Evolutionary conservation across 2,888 invertebrate species (phyloP).

Genomic region (Copidosoma aretas): DNA sequence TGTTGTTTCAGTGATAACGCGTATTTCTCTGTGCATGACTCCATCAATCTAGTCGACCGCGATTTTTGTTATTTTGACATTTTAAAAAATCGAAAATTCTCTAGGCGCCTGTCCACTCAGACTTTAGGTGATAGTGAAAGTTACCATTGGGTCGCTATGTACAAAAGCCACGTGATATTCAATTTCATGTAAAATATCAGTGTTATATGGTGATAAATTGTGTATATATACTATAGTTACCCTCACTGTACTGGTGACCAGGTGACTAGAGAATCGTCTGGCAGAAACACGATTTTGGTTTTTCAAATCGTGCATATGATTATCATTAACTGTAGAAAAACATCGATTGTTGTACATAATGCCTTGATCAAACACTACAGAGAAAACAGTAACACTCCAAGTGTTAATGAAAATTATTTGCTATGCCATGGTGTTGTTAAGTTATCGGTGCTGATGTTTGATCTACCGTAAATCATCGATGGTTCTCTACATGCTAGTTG

Average conservation of each 20-base stretch:
- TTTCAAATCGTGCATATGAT: neutral
- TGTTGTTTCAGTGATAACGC: neutral
- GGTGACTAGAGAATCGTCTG: constrained; percentile 34
- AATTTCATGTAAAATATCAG: neutral
- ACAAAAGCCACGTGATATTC: neutral
- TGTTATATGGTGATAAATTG: neutral
- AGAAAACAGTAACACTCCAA: neutral
- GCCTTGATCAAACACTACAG: neutral
- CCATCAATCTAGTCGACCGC: constrained; percentile 27
- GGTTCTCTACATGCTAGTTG: neutral
- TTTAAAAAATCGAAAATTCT: constrained; percentile 29
- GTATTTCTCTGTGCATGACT: constrained; percentile 34
- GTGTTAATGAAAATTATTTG: neutral
- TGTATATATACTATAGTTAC: constrained; percentile 31
- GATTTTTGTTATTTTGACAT: constrained; percentile 19
- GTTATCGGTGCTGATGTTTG: neutral
- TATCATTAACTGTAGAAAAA: neutral
- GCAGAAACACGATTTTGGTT: neutral
- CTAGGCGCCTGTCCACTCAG: constrained; percentile 30
- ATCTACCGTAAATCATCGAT: neutral
- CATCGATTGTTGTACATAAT: neutral
- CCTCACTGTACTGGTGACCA: constrained; percentile 25
- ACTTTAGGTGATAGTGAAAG: constrained; percentile 26
- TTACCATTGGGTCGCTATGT: neutral
- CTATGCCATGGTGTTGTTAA: neutral